Conservation (phyloP, 2,113 vertebrate species). For the Macroglossus sobrinus region DNA sequence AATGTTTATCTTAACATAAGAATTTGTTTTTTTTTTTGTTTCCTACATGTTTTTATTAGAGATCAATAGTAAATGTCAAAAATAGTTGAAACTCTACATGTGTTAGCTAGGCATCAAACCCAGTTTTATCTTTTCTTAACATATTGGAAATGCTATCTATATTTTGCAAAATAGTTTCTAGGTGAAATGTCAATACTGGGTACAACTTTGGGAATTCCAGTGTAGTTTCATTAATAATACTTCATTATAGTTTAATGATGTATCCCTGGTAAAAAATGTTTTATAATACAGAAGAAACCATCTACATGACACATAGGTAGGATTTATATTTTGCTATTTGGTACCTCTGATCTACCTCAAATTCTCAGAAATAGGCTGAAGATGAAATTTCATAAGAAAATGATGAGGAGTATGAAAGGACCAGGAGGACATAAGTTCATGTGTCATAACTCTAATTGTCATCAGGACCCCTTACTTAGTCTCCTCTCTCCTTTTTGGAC, state of each 20-base stretch:
- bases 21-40: neutral
- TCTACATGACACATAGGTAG: neutral
- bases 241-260: neutral
- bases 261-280: neutral
- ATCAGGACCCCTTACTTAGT: neutral
- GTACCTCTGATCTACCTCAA: neutral
- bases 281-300: neutral
- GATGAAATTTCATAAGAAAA: neutral
- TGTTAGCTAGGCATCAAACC: neutral
- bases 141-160: neutral
- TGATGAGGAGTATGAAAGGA: neutral
- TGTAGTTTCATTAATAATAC: neutral
- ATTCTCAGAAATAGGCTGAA: neutral
- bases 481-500: neutral
- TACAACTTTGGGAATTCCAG: neutral
- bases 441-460: neutral
- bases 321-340: neutral
- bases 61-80: neutral
- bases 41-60: neutral
- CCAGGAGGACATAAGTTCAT: neutral
- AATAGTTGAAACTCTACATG: neutral
- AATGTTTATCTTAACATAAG: neutral
- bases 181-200: neutral
- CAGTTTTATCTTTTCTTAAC: neutral
- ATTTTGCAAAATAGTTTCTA: neutral